These are phyloP conservation scores for Epizoanthus rinbou DNA, from an alignment of 92 coral and sea anemone genomes.

Conservation along the genomic window DNA sequence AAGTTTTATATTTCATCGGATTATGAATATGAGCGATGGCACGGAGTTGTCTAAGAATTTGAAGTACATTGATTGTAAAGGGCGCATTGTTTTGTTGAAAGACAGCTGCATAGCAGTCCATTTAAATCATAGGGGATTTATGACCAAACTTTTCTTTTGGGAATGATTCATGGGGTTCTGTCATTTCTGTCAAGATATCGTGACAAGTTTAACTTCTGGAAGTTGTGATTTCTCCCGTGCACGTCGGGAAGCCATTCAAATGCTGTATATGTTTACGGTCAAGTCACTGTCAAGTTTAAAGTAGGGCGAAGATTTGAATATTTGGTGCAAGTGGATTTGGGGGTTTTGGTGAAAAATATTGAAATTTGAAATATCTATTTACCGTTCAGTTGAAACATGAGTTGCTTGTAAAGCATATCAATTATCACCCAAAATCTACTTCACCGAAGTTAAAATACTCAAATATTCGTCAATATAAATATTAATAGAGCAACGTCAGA, in stretches of 20 bases:
- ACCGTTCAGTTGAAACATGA: too few species aligned
- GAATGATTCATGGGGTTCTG: too few species aligned
- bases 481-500: too few species aligned
- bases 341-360: too few species aligned
- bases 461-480: too few species aligned
- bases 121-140: not conserved
- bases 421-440: too few species aligned
- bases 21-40: not conserved
- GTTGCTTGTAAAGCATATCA: too few species aligned
- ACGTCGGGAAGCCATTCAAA: conserved; percentile 36
- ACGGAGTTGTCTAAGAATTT: not conserved
- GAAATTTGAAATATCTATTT: too few species aligned
- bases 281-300: not conserved
- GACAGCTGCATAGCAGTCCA: not conserved
- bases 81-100: conserved; percentile 1
- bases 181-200: not conserved
- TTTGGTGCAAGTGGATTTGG: not conserved
- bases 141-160: not conserved
- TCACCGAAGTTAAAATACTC: too few species aligned
- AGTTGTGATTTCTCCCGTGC: not conserved
- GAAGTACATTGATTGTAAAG: not conserved
- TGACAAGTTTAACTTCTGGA: not conserved
- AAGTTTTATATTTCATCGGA: not conserved
- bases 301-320: not conserved
- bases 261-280: not conserved